A percentile compares a stretch with the other conserved stretches of the same genome.
Evolutionary conservation across 2,888 invertebrate genomes (phyloP).

Genomic region (Oeneis ivallda): DNA sequence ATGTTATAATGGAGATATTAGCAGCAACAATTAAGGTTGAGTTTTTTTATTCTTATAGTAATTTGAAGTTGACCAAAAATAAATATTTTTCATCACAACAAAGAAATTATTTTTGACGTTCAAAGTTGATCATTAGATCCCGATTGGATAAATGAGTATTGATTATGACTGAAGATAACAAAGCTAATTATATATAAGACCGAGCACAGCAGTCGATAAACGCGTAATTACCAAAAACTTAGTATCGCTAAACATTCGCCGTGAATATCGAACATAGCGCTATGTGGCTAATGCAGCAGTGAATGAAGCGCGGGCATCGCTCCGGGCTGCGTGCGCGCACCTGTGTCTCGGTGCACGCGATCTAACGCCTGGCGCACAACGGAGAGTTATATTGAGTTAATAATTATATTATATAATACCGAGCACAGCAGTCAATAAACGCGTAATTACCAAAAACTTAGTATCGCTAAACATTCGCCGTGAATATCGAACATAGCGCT

Average conservation of each 20-base stretch:
- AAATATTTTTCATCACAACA: no score
- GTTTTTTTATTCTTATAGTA: no score
- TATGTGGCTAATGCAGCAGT: conserved; percentile 57
- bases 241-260: conserved; percentile 31
- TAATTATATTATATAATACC: no score
- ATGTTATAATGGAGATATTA: no score
- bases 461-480: conserved; percentile 31
- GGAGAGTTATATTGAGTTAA: conserved; percentile 14
- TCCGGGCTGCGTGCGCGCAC: conserved; percentile 65
- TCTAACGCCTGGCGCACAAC: conserved; percentile 51
- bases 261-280: conserved; percentile 30
- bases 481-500: conserved; percentile 30
- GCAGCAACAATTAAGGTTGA: no score
- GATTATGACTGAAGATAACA: neutral
- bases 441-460: conserved; percentile 17
- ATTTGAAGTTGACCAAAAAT: no score
- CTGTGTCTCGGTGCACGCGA: conserved; percentile 74
- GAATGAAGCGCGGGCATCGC: conserved; percentile 77
- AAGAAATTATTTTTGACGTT: no score
- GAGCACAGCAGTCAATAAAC: conserved; percentile 14
- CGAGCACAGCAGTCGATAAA: conserved; percentile 16
- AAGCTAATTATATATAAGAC: neutral
- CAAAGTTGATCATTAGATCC: no score
- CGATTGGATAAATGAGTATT: no score
- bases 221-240: conserved; percentile 17